These are phyloP conservation scores for Athene cunicularia DNA, from an alignment of 2,113 vertebrate species.

Conservation along the genomic window DNA sequence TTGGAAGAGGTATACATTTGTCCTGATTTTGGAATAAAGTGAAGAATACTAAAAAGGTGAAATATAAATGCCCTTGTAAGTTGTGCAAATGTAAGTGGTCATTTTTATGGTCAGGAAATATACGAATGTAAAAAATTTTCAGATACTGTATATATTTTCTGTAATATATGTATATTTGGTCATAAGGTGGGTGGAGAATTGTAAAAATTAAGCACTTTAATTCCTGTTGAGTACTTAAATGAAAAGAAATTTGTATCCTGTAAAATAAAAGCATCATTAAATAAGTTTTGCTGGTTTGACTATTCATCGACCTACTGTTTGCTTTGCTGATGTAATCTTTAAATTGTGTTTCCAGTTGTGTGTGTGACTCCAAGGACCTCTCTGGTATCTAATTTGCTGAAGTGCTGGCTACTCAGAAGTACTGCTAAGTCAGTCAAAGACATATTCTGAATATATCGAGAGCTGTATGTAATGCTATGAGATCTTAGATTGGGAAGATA, in stretches of 20 bases:
- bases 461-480: background rate
- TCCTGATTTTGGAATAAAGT: conserved; percentile 54
- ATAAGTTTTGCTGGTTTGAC: conserved; percentile 13
- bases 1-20: conserved; percentile 43
- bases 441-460: background rate
- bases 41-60: conserved; percentile 24
- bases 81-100: conserved; percentile 55
- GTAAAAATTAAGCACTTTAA: conserved; percentile 83
- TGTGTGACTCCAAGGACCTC: background rate
- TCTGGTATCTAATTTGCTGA: background rate
- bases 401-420: background rate
- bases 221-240: conserved; percentile 75
- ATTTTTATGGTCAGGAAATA: conserved; percentile 66
- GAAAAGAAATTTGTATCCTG: conserved; percentile 76
- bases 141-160: conserved; percentile 79
- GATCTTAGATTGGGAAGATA: background rate
- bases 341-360: background rate
- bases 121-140: conserved; percentile 76
- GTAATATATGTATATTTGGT: conserved; percentile 83
- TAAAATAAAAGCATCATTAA: conserved; percentile 80
- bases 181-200: conserved; percentile 59
- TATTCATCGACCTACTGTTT: background rate
- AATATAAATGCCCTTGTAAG: conserved; percentile 47
- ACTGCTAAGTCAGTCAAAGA: background rate
- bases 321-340: background rate